Evolutionary conservation across 2,888 invertebrate genomes (phyloP), one percentile per base, ranked within the genome.

Genomic region (Augochlorella aurata): DNA sequence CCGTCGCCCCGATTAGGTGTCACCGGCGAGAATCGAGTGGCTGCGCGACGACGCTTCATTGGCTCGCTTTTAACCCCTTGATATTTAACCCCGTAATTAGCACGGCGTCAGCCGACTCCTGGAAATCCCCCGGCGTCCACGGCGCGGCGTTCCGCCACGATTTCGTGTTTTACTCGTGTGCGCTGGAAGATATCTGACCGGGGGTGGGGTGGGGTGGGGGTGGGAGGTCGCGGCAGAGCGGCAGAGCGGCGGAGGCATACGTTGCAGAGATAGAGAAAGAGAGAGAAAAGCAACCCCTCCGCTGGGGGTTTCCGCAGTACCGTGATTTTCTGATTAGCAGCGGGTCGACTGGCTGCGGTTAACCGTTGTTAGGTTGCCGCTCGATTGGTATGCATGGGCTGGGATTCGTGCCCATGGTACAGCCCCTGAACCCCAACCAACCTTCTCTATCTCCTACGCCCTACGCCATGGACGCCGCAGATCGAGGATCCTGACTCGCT

Each of bases 311-410:
- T 92, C 90, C 90, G 90, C 89, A 65, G 91, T 90, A 90, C 90
- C 90, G 91, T 92, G 93, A 93, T 93, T 93, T 93, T 92, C 93
- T 93, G 93, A 93, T 93, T 93, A 93, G 92, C 90, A 89, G 90
- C 87, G 91, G 92, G 92, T 92, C 92, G 93, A 92, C 91, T 92
- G 93, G 90, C 87, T 93, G 92, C 93, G 91, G 93, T 93, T 93
- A 93, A 92, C 92, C 92, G 93, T 93, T 92, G 93, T 92, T 93
- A 93, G 92, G 92, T 92, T 90, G 90, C 87, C 84, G 88, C 92
- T 87, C 92, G 89, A 93, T 93, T 93, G 92, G 91, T 93, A 93
- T 93, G 93, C 93, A 93, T 93, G 93, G 93, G 91, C 92, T 93
- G 93, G 93, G 93, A 92, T 89, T 91, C 91, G 88, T 90, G 90